phyloP scores from a whole-genome alignment of 2,797 vertebrate species.

The Vipera ursinii region DNA sequence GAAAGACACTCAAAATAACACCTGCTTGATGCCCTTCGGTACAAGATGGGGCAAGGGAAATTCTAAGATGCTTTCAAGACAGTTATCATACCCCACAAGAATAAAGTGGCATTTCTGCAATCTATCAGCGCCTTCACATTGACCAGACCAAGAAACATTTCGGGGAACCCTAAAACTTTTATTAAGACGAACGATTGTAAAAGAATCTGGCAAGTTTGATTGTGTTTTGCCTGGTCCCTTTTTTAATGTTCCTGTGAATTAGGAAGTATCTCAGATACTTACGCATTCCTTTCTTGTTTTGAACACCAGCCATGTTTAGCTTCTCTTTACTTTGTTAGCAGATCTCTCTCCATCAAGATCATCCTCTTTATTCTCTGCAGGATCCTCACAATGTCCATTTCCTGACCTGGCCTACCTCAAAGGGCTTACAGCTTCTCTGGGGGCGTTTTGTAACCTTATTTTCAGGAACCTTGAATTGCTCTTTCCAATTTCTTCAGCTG shows the following conservation, averaged over 20 bases:
- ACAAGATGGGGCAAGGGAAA: neutral
- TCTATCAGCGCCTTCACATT: neutral
- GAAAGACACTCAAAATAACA: neutral
- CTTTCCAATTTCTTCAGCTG: neutral
- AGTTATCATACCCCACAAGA: neutral
- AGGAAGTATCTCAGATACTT: neutral
- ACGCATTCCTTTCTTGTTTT: neutral
- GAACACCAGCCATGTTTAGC: neutral
- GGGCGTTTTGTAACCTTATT: neutral
- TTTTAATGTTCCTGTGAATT: neutral
- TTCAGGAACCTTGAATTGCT: neutral
- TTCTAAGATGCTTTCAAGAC: neutral
- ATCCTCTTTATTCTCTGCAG: neutral
- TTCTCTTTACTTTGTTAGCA: neutral
- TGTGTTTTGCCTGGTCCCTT: neutral
- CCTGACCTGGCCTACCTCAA: neutral
- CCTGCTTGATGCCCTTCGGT: neutral
- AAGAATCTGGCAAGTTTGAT: neutral
- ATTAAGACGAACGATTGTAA: neutral
- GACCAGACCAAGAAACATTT: neutral
- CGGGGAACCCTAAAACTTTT: neutral
- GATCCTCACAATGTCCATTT: neutral
- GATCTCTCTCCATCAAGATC: neutral
- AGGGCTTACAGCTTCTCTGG: neutral
- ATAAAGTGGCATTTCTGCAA: neutral